Evolutionary conservation across 2,797 vertebrate genomes (phyloP), one percentile per base, ranked within the genome.

Genomic region (Enteromius unitaeniatus): DNA sequence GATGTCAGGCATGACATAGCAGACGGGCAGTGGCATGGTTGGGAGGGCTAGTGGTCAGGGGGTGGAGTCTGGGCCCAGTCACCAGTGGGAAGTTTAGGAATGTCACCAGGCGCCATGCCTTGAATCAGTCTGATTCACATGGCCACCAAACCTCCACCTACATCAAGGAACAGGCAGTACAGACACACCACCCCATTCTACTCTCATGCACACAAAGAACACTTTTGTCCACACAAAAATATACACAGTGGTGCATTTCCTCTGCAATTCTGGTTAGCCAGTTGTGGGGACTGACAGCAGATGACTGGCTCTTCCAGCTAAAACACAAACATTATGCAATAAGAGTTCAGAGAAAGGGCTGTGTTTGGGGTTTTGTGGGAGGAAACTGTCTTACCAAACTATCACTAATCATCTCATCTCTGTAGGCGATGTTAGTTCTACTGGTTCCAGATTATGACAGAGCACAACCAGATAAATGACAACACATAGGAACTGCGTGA

Each of bases 131-230:
- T 40, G 55, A 88, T 87, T 89, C 83, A 85, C 81, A 60, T 64
- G 67, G 55, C 74, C 83, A 77, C 78, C 86, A 64, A 81, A 84
- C 84, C 74, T 84, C 88, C 87, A 89, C 88, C 88, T 89, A 87
- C 62, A 84, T 72, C 26, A 68, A 74, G 75, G 34, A 80, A 85
- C 80, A 80, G 42, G 42, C 76, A 84, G 69, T 64, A 64, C 65
- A 82, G 53, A 89, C 68, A 83, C 81, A 84, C 67, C 87, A 64
- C 51, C 58, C 68, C 74, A n/a, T 79, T 79, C 77, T 67, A 73
- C 53, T 45, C 42, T 51, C 31, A 60, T 21, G 40, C 65, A 37
- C 13, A 84, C 78, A 89, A 88, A 84, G 88, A 85, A 82, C 78
- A 75, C 85, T 88, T 78, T 40, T 64, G 77, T 88, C 82, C 73